phyloP scores from a whole-genome alignment of 1,140 invertebrate species.

The Himalopsyche phryganea region DNA sequence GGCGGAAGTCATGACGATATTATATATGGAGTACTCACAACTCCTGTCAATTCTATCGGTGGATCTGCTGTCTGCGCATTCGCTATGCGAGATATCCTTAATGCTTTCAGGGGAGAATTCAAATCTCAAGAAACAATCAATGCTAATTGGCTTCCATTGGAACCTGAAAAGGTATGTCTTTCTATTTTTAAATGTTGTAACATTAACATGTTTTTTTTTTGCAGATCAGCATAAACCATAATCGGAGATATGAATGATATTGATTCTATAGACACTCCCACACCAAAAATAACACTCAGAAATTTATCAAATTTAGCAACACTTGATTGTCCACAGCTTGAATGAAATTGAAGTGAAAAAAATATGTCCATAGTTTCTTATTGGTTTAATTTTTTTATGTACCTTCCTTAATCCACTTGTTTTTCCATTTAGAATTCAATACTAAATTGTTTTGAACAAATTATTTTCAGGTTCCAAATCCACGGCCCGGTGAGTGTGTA shows the following conservation, averaged over 20 bases:
- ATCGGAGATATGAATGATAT: too few species aligned
- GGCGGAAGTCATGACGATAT: constrained; percentile 72
- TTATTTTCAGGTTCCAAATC: constrained; percentile 62
- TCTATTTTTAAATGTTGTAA: background rate
- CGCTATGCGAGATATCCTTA: constrained; percentile 80
- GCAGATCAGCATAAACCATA: too few species aligned
- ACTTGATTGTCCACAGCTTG: too few species aligned
- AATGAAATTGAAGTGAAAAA: too few species aligned
- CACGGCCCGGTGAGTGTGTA: constrained; percentile 83
- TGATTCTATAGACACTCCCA: too few species aligned
- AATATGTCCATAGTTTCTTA: too few species aligned
- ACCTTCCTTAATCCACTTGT: background rate
- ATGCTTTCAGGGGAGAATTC: constrained; percentile 88
- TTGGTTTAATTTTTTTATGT: too few species aligned
- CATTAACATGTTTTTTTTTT: too few species aligned
- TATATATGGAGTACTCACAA: constrained; percentile 95
- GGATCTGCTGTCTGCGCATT: constrained; percentile 97
- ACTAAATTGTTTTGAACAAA: constrained; percentile 4
- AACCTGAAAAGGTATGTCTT: constrained; percentile 57
- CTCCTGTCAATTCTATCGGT: constrained; percentile 89
- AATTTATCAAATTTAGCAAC: too few species aligned
- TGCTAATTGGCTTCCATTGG: constrained; percentile 88
- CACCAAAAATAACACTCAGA: too few species aligned
- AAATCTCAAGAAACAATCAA: constrained; percentile 89
- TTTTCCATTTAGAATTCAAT: background rate